phyloP scores from a whole-genome alignment of 1,140 invertebrate species.

The Bombus fervidus region DNA sequence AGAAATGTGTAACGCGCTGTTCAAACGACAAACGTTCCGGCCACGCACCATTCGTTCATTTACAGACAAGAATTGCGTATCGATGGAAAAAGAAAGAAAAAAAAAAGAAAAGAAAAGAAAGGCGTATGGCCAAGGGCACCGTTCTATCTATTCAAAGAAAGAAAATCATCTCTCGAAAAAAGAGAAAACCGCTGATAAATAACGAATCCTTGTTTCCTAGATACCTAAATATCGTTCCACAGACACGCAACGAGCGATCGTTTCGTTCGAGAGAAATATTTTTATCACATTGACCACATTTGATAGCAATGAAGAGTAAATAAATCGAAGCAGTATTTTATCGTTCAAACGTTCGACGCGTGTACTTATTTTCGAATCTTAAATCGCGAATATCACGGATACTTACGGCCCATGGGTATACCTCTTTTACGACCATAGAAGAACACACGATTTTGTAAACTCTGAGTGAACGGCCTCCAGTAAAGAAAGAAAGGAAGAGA shows the following conservation, averaged over 20 bases:
- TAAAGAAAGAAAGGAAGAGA: neutral
- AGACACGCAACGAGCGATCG: neutral
- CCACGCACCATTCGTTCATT: constrained; percentile 71
- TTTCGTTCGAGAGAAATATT: constrained; percentile 6
- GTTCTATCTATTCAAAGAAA: neutral
- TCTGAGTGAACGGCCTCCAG: constrained; percentile 74
- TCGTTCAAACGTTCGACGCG: neutral
- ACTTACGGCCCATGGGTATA: constrained; percentile 63
- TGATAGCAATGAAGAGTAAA: neutral
- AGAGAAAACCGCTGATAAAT: neutral
- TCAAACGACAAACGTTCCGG: constrained; percentile 74
- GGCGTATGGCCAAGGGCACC: constrained; percentile 65
- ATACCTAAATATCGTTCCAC: neutral
- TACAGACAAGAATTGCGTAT: constrained; percentile 57
- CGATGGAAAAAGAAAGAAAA: neutral
- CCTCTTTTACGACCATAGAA: constrained; percentile 67
- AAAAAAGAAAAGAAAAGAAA: constrained; percentile 19
- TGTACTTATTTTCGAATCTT: constrained; percentile 14
- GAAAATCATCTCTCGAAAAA: neutral
- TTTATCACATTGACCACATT: neutral
- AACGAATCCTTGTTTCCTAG: neutral
- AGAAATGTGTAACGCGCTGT: constrained; percentile 58
- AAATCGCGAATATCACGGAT: neutral
- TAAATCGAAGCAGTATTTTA: neutral
- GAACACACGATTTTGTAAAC: constrained; percentile 60